Conservation (phyloP, 2,888 invertebrate genomes). For the Tortrix viridana region DNA sequence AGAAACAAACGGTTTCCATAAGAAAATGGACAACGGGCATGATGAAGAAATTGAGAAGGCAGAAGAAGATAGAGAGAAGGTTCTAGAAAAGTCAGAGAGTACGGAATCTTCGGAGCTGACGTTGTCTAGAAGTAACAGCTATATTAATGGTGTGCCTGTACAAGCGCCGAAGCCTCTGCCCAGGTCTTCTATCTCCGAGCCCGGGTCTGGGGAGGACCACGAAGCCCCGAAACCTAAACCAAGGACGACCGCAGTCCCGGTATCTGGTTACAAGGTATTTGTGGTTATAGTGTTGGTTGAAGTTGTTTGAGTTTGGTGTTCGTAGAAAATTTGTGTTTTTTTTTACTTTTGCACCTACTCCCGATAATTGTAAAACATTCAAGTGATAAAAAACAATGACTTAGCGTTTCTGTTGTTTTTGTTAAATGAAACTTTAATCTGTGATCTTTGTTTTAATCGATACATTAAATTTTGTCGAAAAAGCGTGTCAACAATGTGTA, state of each 20-base stretch:
- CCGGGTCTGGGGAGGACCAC: slow-evolving; percentile 78
- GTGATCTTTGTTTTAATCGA: no score
- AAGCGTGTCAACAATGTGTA: no score
- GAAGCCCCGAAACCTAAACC: slow-evolving; percentile 86
- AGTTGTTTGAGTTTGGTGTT: slow-evolving; percentile 21
- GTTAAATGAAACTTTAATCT: no score
- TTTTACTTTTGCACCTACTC: no score
- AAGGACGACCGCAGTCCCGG: slow-evolving; percentile 86
- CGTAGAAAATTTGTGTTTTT: slow-evolving; percentile 6
- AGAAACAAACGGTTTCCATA: slow-evolving; percentile 72
- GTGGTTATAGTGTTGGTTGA: slow-evolving; percentile 28
- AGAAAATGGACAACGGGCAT: slow-evolving; percentile 58
- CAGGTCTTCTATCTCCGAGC: slow-evolving; percentile 90
- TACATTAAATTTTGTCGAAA: no score
- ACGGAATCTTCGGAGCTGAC: slow-evolving; percentile 57
- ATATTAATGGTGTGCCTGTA: slow-evolving; percentile 70
- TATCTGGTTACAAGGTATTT: slow-evolving; percentile 91
- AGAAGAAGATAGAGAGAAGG: slow-evolving; percentile 42
- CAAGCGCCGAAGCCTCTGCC: slow-evolving; percentile 92
- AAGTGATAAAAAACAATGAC: no score
- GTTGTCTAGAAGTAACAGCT: slow-evolving; percentile 70
- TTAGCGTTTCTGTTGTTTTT: no score
- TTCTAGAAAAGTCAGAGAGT: slow-evolving; percentile 31
- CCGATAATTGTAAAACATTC: no score
- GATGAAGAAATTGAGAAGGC: slow-evolving; percentile 49